Conservation (phyloP, 2,888 invertebrate genomes). For the Polydrusus tereticollis region DNA sequence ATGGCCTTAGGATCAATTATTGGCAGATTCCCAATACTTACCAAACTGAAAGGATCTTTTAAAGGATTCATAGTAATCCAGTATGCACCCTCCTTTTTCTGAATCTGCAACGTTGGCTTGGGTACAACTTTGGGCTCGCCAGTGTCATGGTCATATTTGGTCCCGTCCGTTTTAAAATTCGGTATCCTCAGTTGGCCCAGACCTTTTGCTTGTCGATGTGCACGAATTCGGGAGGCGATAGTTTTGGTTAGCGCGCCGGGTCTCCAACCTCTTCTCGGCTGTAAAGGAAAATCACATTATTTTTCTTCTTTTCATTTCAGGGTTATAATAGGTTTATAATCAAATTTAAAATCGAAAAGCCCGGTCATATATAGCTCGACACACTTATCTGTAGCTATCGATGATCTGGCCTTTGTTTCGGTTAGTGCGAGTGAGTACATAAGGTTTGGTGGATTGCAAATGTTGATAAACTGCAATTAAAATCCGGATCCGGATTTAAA, state of each 20-base stretch:
- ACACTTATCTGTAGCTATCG: no score
- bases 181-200: conserved; percentile 55
- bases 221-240: conserved; percentile 61
- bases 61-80: conserved; percentile 77
- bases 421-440: no score
- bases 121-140: conserved; percentile 69
- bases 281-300: background rate
- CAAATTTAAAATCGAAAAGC: no score
- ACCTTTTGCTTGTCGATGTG: conserved; percentile 60
- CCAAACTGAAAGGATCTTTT: conserved; percentile 72
- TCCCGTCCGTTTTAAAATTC: conserved; percentile 55
- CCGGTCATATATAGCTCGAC: no score
- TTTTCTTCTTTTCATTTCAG: no score
- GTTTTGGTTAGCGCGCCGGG: conserved; percentile 72
- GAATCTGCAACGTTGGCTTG: conserved; percentile 75
- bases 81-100: conserved; percentile 76
- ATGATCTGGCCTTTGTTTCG: no score
- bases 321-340: no score
- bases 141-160: conserved; percentile 63
- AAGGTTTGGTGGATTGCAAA: no score
- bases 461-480: no score
- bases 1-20: no score
- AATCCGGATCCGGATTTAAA: no score
- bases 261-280: conserved; percentile 71
- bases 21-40: conserved; percentile 33